Conservation (phyloP, 2,888 invertebrate genomes). For the Acanthosepion esculentum region DNA sequence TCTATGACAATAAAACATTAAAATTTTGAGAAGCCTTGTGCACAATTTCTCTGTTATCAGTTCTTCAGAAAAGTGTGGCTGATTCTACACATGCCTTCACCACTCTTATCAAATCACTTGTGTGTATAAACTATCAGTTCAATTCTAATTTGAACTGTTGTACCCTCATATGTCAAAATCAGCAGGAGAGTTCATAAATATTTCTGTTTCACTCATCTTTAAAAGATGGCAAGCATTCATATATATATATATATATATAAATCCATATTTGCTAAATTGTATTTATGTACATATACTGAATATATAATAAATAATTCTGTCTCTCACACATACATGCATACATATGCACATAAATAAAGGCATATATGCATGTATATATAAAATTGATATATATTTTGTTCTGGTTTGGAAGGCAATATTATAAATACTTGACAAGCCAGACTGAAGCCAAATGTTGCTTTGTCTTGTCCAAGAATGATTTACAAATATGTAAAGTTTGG, state of each 20-base stretch:
- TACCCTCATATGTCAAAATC: too few species aligned
- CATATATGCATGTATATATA: not conserved
- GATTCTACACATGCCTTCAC: too few species aligned
- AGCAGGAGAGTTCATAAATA: too few species aligned
- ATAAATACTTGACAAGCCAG: not conserved
- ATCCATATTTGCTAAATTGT: not conserved
- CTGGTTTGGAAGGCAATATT: not conserved
- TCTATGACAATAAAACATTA: too few species aligned
- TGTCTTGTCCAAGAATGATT: conserved; percentile 20
- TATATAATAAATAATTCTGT: not conserved
- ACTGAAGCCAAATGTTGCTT: not conserved
- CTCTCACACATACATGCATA: not conserved
- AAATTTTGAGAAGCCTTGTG: too few species aligned
- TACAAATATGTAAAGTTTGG: not conserved
- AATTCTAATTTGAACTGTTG: too few species aligned
- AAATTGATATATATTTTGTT: not conserved
- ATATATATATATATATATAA: not conserved
- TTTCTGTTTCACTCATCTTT: not conserved
- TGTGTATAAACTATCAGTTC: too few species aligned
- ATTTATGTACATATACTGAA: not conserved
- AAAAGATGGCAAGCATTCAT: not conserved
- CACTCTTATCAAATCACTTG: too few species aligned
- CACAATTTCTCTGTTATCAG: too few species aligned
- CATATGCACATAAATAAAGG: not conserved
- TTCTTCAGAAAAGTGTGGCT: too few species aligned